These are phyloP conservation scores for Loxodonta africana DNA, from an alignment of 2,113 vertebrate genomes.

Conservation along the genomic window DNA sequence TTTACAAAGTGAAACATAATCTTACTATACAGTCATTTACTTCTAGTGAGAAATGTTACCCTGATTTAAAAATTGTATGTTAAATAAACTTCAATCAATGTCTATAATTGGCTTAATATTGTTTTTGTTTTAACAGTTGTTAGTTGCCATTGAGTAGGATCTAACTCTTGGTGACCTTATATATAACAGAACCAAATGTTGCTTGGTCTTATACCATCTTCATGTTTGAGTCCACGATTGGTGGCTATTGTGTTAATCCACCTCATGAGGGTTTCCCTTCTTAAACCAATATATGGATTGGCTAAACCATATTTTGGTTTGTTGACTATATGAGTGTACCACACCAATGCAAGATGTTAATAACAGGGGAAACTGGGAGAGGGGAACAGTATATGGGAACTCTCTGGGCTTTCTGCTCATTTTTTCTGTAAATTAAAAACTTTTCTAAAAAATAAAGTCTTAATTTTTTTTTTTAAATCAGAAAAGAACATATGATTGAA, in stretches of 20 bases:
- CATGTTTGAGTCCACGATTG: no score
- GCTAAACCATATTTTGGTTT: neutral
- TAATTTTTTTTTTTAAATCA: neutral
- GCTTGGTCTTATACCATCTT: neutral
- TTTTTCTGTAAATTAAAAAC: neutral
- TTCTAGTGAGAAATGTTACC: neutral
- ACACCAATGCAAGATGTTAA: neutral
- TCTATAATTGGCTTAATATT: neutral
- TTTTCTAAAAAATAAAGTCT: neutral
- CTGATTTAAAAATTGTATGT: neutral
- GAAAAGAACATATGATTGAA: neutral
- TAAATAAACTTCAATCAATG: neutral
- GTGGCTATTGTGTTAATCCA: no score
- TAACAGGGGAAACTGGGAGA: neutral
- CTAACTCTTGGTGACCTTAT: neutral
- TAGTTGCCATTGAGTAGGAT: neutral
- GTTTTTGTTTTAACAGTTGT: neutral
- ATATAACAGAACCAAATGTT: no score
- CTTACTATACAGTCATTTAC: neutral
- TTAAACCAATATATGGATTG: neutral
- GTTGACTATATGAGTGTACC: neutral
- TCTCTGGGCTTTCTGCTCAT: neutral
- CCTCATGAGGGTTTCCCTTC: neutral
- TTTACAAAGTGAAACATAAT: neutral
- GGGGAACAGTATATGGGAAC: neutral